A percentile compares a stretch with the other conserved stretches of the same genome.
These are phyloP conservation scores for Lycia hirtaria DNA, from an alignment of 2,888 invertebrate species.

Conservation along the genomic window DNA sequence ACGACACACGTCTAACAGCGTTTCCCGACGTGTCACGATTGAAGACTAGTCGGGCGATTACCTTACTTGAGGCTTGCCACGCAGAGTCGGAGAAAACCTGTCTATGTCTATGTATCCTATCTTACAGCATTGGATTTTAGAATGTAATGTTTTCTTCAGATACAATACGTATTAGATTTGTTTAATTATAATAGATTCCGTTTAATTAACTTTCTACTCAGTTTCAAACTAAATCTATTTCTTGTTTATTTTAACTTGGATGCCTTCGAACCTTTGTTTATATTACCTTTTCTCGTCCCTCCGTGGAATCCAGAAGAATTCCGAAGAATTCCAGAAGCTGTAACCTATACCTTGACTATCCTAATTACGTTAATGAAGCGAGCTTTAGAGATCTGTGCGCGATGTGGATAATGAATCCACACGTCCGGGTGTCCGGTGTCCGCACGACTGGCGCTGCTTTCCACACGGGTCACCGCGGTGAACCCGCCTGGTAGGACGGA, in stretches of 20 bases:
- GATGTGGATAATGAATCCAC: slow-evolving; percentile 13
- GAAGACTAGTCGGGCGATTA: no score
- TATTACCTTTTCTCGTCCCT: not conserved
- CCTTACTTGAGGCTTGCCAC: no score
- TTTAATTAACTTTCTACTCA: not conserved
- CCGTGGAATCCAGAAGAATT: not conserved
- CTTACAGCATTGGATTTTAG: no score
- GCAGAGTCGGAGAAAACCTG: no score
- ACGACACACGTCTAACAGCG: no score
- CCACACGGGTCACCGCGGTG: slow-evolving; percentile 9
- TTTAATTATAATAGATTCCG: not conserved
- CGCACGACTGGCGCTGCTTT: slow-evolving; percentile 7
- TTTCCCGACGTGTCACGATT: no score
- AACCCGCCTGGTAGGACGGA: no score
- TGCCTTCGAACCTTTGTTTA: not conserved
- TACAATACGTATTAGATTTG: no score
- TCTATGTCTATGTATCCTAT: no score
- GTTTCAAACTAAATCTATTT: not conserved
- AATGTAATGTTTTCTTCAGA: no score
- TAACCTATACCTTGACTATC: slow-evolving; percentile 9
- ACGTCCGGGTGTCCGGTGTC: slow-evolving; percentile 1
- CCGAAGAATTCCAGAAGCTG: slow-evolving; percentile 10
- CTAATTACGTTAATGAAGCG: slow-evolving; percentile 17
- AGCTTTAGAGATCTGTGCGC: slow-evolving; percentile 11
- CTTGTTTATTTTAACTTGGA: no score